These are phyloP conservation scores for Callosobruchus maculatus DNA, from an alignment of 2,888 invertebrate species.

Conservation along the genomic window DNA sequence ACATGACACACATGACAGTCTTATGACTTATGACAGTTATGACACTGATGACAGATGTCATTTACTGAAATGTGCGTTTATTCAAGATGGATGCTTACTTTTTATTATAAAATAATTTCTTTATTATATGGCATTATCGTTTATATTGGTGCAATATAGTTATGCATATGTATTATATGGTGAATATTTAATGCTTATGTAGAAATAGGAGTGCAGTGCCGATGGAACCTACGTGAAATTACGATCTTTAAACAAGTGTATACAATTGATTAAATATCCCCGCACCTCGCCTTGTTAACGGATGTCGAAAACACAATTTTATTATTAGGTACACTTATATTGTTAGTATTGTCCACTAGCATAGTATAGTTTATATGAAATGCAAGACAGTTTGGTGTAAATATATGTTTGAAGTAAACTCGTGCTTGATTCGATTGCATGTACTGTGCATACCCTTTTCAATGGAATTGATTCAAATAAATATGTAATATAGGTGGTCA, in stretches of 20 bases:
- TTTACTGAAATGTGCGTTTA: not conserved
- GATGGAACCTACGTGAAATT: slow-evolving; percentile 4
- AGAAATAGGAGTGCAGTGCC: slow-evolving; percentile 16
- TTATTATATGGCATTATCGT: not conserved
- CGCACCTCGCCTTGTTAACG: slow-evolving; percentile 8
- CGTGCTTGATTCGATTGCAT: not conserved
- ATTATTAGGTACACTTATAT: slow-evolving; percentile 7
- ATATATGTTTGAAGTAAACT: not conserved
- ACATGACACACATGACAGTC: no score
- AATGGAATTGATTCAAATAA: not conserved
- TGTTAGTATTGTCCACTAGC: not conserved
- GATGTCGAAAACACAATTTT: slow-evolving; percentile 5
- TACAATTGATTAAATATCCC: slow-evolving; percentile 21
- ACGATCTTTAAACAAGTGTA: slow-evolving; percentile 27
- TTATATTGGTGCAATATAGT: not conserved
- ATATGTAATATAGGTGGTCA: not conserved
- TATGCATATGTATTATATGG: not conserved
- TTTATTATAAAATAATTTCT: not conserved
- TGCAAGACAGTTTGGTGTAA: not conserved
- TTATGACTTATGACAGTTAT: not conserved
- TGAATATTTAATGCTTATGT: slow-evolving; percentile 11
- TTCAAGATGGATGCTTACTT: not conserved
- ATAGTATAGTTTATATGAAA: not conserved
- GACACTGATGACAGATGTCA: not conserved
- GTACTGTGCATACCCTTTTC: not conserved